These are phyloP conservation scores for Salarias fasciatus DNA, from an alignment of 2,797 vertebrate genomes.

Conservation along the genomic window DNA sequence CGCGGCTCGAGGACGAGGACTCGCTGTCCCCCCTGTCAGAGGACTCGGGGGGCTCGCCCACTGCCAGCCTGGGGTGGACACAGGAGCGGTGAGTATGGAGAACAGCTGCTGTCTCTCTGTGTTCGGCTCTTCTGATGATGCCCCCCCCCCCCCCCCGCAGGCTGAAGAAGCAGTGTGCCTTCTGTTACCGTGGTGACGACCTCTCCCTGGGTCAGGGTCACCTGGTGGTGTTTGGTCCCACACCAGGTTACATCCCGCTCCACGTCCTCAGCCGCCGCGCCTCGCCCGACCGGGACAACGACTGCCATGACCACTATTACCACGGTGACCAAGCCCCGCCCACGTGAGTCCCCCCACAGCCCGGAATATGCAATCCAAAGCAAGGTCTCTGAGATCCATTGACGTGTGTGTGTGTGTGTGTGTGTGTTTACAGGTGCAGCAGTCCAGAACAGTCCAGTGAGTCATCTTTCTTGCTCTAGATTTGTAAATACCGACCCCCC, in stretches of 20 bases:
- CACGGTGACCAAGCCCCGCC: slow-evolving; percentile 53
- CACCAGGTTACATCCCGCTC: slow-evolving; percentile 88
- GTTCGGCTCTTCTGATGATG: not conserved
- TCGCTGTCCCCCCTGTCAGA: slow-evolving; percentile 85
- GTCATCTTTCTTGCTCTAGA: too few species aligned
- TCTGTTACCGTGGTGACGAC: slow-evolving; percentile 92
- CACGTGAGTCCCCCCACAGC: slow-evolving; percentile 83
- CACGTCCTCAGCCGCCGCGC: slow-evolving; percentile 82
- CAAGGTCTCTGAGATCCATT: too few species aligned
- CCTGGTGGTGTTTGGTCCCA: slow-evolving; percentile 91
- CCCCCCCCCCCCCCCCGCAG: slow-evolving; percentile 29
- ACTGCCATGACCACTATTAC: slow-evolving; percentile 84
- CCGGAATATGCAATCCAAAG: not conserved
- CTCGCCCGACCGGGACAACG: slow-evolving; percentile 82
- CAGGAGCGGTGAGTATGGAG: slow-evolving; percentile 84
- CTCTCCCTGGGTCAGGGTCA: slow-evolving; percentile 94
- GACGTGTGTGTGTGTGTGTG: too few species aligned
- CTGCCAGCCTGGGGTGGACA: slow-evolving; percentile 87
- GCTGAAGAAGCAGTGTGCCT: slow-evolving; percentile 96
- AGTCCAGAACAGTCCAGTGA: slow-evolving; percentile 70
- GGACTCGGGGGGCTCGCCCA: slow-evolving; percentile 85
- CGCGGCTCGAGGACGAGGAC: slow-evolving; percentile 69
- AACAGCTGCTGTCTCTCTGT: too few species aligned
- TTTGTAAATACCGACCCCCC: too few species aligned
- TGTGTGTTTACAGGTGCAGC: slow-evolving; percentile 49